A percentile compares a stretch with the other conserved stretches of the same genome.
These are phyloP conservation scores for Myripristis jacobus DNA, from an alignment of 2,797 vertebrate species.

Conservation along the genomic window DNA sequence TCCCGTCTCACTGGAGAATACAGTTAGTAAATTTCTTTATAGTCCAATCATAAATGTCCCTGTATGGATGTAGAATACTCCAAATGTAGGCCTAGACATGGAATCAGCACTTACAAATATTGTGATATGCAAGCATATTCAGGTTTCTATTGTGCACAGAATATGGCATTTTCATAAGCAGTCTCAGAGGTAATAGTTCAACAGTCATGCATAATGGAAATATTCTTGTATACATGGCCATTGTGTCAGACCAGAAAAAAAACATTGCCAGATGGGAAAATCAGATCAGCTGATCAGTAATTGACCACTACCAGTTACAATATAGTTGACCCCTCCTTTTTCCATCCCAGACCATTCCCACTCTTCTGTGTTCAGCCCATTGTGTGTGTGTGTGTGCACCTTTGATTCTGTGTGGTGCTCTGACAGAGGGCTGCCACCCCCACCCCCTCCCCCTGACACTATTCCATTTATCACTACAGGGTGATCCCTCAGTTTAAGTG, in stretches of 20 bases:
- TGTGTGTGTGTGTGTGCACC: constrained; percentile 4
- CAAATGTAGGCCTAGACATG: too few species aligned
- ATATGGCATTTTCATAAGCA: too few species aligned
- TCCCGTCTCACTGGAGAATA: too few species aligned
- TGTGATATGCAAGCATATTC: too few species aligned
- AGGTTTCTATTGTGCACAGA: too few species aligned
- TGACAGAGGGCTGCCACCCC: constrained; percentile 35
- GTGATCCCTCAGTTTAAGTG: constrained; percentile 65
- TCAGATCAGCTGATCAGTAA: constrained; percentile 31
- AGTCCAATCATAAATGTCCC: too few species aligned
- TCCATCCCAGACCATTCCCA: constrained; percentile 42
- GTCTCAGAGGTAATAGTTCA: too few species aligned
- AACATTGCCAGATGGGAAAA: constrained; percentile 17
- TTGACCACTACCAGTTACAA: constrained; percentile 25
- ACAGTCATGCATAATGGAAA: too few species aligned
- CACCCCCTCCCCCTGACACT: constrained; percentile 19
- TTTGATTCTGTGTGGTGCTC: constrained; percentile 34
- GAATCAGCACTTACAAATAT: too few species aligned
- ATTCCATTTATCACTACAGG: constrained; percentile 65
- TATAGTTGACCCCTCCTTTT: constrained; percentile 11
- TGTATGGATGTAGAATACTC: too few species aligned
- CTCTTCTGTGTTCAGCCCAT: constrained; percentile 36
- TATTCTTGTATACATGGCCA: too few species aligned
- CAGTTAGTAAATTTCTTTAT: too few species aligned
- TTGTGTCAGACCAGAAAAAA: constrained; percentile 12